phyloP scores from a whole-genome alignment of 2,797 vertebrate genomes.

The Amblyraja radiata region DNA sequence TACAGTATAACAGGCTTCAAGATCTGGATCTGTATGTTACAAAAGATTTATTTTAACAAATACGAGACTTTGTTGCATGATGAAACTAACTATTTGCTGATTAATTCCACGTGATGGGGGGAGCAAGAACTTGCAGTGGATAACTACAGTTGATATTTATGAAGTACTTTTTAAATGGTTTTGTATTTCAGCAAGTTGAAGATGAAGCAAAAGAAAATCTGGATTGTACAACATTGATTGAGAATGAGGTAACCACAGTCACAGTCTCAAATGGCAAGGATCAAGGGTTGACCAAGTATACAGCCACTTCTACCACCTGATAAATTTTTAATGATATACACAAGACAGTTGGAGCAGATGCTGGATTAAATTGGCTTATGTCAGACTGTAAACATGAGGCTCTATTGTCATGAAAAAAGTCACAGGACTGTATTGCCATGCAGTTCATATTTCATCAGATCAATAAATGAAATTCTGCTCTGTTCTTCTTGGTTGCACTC shows the following conservation, averaged over 20 bases:
- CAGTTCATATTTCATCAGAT: conserved; percentile 56
- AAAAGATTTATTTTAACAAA: not conserved
- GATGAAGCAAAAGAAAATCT: conserved; percentile 55
- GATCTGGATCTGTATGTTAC: not conserved
- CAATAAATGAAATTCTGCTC: conserved; percentile 52
- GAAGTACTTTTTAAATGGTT: conserved; percentile 25
- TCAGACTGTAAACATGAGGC: conserved; percentile 46
- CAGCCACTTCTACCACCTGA: conserved; percentile 64
- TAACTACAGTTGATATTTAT: conserved; percentile 7
- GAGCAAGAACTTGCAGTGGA: not conserved
- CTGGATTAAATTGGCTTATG: conserved; percentile 53
- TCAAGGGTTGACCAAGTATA: conserved; percentile 68
- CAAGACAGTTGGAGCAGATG: conserved; percentile 53
- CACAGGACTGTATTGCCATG: conserved; percentile 47
- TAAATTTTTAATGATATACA: conserved; percentile 71
- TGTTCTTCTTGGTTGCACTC: conserved; percentile 41
- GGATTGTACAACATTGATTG: conserved; percentile 61
- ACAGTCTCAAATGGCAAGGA: conserved; percentile 70
- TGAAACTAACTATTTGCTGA: not conserved
- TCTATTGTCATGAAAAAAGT: conserved; percentile 49
- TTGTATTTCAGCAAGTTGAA: conserved; percentile 42
- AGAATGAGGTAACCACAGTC: conserved; percentile 73
- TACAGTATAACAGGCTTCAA: no score
- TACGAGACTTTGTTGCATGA: not conserved
- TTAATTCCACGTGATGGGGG: not conserved